Percentiles rank a stretch among this genome's conserved stretches.
These are phyloP conservation scores for Nycticryphes semicollaris DNA, from an alignment of 2,113 vertebrate species.

Conservation along the genomic window DNA sequence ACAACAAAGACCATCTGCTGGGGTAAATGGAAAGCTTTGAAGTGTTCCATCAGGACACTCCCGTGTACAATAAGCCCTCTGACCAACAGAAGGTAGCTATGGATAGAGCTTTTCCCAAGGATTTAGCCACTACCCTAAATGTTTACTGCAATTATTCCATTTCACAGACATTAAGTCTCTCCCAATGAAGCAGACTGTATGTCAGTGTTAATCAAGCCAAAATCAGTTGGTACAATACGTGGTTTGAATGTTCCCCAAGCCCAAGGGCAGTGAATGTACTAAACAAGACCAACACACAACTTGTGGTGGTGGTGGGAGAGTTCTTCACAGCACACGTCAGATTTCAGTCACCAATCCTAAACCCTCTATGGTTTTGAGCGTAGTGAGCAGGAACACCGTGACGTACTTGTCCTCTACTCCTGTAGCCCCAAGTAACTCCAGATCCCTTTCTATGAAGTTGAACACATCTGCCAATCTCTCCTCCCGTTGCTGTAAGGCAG, in stretches of 20 bases:
- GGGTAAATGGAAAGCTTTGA: background rate
- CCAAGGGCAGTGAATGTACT: background rate
- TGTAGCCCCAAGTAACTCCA: constrained; percentile 93
- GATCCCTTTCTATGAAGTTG: constrained; percentile 88
- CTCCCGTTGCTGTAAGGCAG: constrained; percentile 92
- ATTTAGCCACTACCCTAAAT: background rate
- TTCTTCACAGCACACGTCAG: background rate
- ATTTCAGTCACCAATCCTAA: background rate
- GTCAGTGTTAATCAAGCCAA: fast-evolving
- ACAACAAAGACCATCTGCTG: background rate
- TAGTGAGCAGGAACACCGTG: background rate
- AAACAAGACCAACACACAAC: background rate
- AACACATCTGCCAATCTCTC: constrained; percentile 87
- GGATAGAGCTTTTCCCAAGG: background rate
- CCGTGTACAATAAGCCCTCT: background rate
- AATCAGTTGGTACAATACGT: background rate
- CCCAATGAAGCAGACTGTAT: background rate
- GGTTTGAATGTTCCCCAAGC: background rate
- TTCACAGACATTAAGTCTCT: background rate
- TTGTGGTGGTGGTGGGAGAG: background rate
- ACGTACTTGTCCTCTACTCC: constrained; percentile 97
- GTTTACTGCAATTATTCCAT: background rate
- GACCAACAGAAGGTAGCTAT: background rate
- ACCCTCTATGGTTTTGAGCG: background rate
- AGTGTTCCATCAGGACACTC: background rate